Evolutionary conservation across 2,888 invertebrate genomes (phyloP).

Genomic region (Drosophila kuntzei): DNA sequence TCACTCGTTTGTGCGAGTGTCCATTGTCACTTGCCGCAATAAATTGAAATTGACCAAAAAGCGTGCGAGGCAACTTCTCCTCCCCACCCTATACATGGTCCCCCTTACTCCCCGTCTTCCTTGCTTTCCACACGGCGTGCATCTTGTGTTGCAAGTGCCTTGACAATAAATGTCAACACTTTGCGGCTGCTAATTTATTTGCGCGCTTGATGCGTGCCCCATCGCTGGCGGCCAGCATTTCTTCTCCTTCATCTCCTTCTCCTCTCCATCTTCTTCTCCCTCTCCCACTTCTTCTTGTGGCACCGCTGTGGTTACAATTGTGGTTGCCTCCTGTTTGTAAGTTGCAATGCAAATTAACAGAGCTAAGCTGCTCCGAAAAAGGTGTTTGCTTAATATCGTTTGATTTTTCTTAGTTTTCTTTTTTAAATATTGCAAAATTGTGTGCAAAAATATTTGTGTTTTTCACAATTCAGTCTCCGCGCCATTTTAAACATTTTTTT

Average conservation of each 20-base stretch:
- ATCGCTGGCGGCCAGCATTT: slow-evolving; percentile 48
- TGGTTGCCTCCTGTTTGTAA: background rate
- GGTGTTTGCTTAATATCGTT: too few species aligned
- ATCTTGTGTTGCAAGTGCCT: slow-evolving; percentile 53
- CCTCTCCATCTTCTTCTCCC: too few species aligned
- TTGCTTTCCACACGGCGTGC: slow-evolving; percentile 48
- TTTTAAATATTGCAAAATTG: too few species aligned
- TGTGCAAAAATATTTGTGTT: too few species aligned
- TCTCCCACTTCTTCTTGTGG: background rate
- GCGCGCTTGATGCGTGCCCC: slow-evolving; percentile 66
- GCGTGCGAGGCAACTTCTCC: slow-evolving; percentile 63
- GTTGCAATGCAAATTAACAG: too few species aligned
- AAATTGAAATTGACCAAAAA: slow-evolving; percentile 77
- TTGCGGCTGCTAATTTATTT: slow-evolving; percentile 81
- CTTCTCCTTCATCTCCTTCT: background rate
- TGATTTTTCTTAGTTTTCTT: too few species aligned
- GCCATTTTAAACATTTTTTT: too few species aligned
- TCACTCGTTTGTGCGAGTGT: slow-evolving; percentile 54
- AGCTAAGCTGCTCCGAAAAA: too few species aligned
- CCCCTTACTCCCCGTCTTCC: background rate
- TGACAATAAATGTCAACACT: slow-evolving; percentile 84
- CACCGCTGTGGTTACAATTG: background rate
- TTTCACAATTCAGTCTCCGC: too few species aligned
- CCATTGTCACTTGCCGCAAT: slow-evolving; percentile 77
- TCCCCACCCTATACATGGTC: background rate